Evolutionary conservation across 2,888 invertebrate genomes (phyloP).

Genomic region (Creontiades dilutus): DNA sequence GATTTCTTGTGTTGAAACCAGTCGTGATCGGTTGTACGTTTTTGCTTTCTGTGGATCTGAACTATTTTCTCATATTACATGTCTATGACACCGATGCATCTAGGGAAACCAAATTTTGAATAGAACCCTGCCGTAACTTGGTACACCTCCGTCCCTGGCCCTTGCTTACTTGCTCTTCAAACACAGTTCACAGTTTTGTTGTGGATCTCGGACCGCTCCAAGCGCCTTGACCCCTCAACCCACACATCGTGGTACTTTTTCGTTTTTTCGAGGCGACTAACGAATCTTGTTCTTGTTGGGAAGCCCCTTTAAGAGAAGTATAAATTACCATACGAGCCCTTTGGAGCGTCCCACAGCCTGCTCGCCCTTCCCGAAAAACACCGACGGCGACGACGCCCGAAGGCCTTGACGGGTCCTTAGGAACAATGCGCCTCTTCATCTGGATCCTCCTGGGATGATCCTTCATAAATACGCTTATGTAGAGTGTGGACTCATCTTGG

Average conservation of each 20-base stretch:
- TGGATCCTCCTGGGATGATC: neutral
- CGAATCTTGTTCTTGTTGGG: constrained; percentile 21
- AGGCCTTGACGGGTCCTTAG: neutral
- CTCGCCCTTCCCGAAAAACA: constrained; percentile 28
- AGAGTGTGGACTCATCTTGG: neutral
- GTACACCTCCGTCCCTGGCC: no score
- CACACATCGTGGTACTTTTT: neutral
- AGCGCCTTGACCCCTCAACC: constrained; percentile 39
- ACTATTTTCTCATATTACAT: no score
- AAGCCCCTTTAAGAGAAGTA: constrained; percentile 28
- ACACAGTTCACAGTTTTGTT: neutral
- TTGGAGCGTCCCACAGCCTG: neutral
- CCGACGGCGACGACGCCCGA: neutral
- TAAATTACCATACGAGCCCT: constrained; percentile 44
- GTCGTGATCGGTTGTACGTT: no score
- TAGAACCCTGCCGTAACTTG: no score
- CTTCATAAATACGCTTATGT: neutral
- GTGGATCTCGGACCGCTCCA: neutral
- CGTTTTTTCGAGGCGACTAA: constrained; percentile 23
- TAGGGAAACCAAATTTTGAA: no score
- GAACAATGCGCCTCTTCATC: constrained; percentile 33
- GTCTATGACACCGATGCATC: no score
- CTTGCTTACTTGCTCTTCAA: neutral
- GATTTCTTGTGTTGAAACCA: no score
- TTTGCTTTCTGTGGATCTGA: no score